Base-by-base conservation (phyloP, 1,140 invertebrate species). In the Penaeus indicus region DNA sequence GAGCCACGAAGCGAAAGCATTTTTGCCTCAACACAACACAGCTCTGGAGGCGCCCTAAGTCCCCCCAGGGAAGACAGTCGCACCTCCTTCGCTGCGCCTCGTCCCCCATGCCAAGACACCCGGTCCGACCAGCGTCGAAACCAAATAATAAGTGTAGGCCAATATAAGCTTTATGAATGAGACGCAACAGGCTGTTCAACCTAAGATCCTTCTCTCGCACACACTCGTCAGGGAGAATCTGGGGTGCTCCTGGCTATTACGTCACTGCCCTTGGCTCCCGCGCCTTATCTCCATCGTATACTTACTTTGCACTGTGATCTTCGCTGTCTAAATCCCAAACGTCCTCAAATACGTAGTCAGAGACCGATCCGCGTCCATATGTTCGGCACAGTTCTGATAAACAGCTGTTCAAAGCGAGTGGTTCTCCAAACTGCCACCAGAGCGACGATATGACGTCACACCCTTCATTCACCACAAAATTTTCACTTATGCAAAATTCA, bases 331-430 rank as follows among this genome's bases (percentile, higher is more conserved):
- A 25, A 60, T 80, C 47, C 78, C 78, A 47, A 47, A 25, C 19
- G n/a, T 80, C 47, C 42, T 80, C 78, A 47, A 80, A 80, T 80
- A 80, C 61, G 78, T 60, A 60, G 78, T 80, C n/a, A 25, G n/a
- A 60, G 78, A 80, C 47, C 54, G 78, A 60, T 47, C 47, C 78
- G 42, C 78, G 78, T 80, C 78, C 78, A 80, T 80, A 80, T 80
- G 78, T 80, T 80, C 78, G 61, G 22, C 78, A 80, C 78, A 80
- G 78, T 60, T 80, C 78, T 80, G 78, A 80, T 80, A 80, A 80
- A 80, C 78, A 80, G 78, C 78, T 80, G 78, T 80, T 80, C 78
- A 80, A 80, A 80, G 78, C 61, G 78, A 80, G 78, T 60, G 78
- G 38, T 80, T 80, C 42, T 60, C 21, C 42, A 80, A 80, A 80